Evolutionary conservation across 2,113 vertebrate genomes (phyloP).

Genomic region (Forbesichthys papilliferus): DNA sequence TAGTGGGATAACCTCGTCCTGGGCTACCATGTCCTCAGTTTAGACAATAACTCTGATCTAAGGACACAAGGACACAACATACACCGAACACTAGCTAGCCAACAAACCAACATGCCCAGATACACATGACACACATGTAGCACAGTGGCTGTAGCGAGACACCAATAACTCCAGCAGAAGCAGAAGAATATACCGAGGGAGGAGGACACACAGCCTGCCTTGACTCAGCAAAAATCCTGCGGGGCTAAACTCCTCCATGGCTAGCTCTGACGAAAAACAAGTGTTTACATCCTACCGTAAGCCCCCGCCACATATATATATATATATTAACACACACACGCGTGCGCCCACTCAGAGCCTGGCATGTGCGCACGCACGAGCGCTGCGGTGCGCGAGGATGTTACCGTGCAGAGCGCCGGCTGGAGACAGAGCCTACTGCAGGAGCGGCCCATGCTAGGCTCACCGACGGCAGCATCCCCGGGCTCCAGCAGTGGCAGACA

Average conservation of each 20-base stretch:
- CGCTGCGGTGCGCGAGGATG: constrained; percentile 23
- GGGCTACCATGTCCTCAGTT: background rate
- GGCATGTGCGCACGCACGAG: constrained; percentile 1
- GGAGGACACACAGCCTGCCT: constrained; percentile 27
- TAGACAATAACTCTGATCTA: background rate
- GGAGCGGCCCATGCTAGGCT: constrained; percentile 79
- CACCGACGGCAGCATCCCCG: constrained; percentile 54
- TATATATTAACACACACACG: constrained; percentile 22
- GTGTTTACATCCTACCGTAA: too few relatives aligned
- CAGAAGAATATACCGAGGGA: constrained; percentile 1
- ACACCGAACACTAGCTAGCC: constrained; percentile 14
- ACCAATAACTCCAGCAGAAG: constrained; percentile 9
- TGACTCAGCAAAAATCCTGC: constrained; percentile 67
- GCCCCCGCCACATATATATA: background rate
- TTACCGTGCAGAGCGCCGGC: constrained; percentile 84
- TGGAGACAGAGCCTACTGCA: constrained; percentile 80
- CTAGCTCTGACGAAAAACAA: constrained; percentile 10
- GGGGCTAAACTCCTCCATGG: constrained; percentile 25
- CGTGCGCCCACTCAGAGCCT: constrained; percentile 41
- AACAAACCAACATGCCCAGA: background rate
- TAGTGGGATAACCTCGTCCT: too few relatives aligned
- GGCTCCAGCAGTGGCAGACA: constrained; percentile 39
- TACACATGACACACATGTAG: background rate
- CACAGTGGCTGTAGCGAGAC: background rate
- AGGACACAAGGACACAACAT: background rate